Evolutionary conservation across 1,140 invertebrate genomes (phyloP), one percentile per base, ranked within the genome.

Genomic region (Macrobrachium nipponense): DNA sequence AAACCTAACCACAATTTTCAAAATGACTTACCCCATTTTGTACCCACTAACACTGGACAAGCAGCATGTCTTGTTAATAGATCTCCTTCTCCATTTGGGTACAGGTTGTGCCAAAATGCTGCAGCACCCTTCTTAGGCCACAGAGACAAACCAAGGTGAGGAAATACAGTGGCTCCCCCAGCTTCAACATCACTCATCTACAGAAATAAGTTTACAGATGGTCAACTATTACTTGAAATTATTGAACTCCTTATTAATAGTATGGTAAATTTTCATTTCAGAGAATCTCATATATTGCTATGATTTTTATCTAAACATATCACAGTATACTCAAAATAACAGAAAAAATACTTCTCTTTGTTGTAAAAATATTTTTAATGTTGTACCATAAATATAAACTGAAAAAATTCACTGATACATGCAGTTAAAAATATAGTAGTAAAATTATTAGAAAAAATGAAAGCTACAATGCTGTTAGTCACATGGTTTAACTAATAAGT

Each of bases 31-130:
- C 92, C 91, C 93, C 93, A 93, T 90, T 93, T 93, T 64, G 90
- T 90, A 20, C 93, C 93, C 43, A 90, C 85, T 17, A 93, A 88
- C 2, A 93, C 93, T 5, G 93, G 92, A 89, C 93, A 93, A 20
- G 91, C 92, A 0, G 91, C 92, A 88, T 93, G 93, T 60, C 91
- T 68, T 17, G 93, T 93, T 10, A 90, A 87, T 43, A 88, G 87
- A 88, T 93, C 91, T 7, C 91, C 92, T 81, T 90, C 88, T 5
- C 92, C 92, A 87, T 90, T 92, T 27, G 87, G 83, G 64, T 91
- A 89, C n/a, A 93, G 86, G 89, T 93, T 93, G 89, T 91, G 92
- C 93, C 93, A 93, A 88, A 93, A 93, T 3, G 90, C 91, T 27
- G 91, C 92, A 8, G 90, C 87, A 20, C 92, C 91, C 82, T 91